These are phyloP conservation scores for Physella acuta DNA, from an alignment of 1,140 invertebrate genomes.

Conservation along the genomic window DNA sequence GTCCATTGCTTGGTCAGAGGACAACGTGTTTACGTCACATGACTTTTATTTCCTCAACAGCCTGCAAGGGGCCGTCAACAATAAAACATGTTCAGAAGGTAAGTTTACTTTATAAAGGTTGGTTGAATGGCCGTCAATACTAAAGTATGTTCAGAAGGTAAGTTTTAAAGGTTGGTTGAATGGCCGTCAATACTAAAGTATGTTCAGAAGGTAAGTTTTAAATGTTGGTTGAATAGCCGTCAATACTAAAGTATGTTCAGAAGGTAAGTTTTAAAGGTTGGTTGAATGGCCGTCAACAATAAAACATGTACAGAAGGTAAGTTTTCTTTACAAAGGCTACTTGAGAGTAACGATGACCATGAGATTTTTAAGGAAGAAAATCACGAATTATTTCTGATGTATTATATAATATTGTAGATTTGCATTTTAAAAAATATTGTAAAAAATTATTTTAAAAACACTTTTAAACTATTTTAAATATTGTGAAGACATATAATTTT, in stretches of 20 bases:
- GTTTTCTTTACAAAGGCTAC: too few species aligned
- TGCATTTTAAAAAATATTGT: too few species aligned
- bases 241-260: not conserved
- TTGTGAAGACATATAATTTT: too few species aligned
- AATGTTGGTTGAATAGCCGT: not conserved
- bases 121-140: not conserved
- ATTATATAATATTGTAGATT: too few species aligned
- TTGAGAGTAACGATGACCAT: too few species aligned
- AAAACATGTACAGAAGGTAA: not conserved
- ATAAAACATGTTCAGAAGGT: not conserved
- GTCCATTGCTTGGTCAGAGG: not conserved
- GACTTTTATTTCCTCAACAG: not conserved
- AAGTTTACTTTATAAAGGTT: not conserved
- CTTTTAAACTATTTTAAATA: too few species aligned
- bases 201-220: not conserved
- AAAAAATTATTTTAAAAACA: too few species aligned
- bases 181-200: not conserved
- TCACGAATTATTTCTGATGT: too few species aligned
- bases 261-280: not conserved
- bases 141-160: not conserved
- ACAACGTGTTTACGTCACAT: not conserved
- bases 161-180: not conserved
- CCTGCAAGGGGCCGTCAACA: not conserved
- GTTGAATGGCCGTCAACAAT: not conserved
- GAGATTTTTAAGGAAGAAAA: too few species aligned